phyloP scores from a whole-genome alignment of 2,797 vertebrate genomes.

The Cygnus olor region DNA sequence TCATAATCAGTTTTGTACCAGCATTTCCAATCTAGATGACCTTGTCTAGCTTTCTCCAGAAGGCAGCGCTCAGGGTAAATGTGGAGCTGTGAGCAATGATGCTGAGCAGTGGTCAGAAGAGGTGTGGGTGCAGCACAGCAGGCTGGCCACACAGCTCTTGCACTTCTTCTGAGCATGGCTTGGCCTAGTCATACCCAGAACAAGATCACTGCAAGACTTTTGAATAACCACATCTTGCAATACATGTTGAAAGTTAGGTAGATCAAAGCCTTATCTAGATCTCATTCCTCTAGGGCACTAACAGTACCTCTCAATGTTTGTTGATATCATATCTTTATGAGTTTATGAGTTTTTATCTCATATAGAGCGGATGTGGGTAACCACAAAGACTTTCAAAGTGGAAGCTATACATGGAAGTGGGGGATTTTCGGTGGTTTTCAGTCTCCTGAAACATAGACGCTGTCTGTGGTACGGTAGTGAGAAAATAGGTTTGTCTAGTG shows the following conservation, averaged over 20 bases:
- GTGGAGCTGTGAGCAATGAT: rapidly evolving
- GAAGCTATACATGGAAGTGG: neutral
- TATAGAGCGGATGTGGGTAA: slow-evolving; percentile 25
- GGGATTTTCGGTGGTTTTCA: neutral
- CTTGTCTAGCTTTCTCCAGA: neutral
- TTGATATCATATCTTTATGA: neutral
- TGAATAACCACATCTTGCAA: neutral
- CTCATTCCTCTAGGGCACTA: neutral
- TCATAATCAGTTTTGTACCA: neutral
- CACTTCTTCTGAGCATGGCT: neutral
- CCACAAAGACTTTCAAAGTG: slow-evolving; percentile 12
- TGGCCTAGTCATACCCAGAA: neutral
- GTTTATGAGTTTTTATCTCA: neutral
- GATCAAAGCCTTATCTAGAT: neutral
- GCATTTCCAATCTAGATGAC: neutral
- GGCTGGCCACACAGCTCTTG: rapidly evolving
- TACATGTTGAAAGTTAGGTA: neutral
- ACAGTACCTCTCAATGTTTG: neutral
- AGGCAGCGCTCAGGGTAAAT: neutral
- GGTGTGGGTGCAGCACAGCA: neutral
- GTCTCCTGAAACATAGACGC: neutral
- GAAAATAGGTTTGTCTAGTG: neutral
- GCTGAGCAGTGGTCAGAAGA: neutral
- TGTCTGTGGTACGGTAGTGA: neutral
- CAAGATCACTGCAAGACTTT: neutral